A percentile compares a stretch with the other conserved stretches of the same genome.
Conservation (phyloP, 2,888 invertebrate genomes). For the Macrophya annulata region DNA sequence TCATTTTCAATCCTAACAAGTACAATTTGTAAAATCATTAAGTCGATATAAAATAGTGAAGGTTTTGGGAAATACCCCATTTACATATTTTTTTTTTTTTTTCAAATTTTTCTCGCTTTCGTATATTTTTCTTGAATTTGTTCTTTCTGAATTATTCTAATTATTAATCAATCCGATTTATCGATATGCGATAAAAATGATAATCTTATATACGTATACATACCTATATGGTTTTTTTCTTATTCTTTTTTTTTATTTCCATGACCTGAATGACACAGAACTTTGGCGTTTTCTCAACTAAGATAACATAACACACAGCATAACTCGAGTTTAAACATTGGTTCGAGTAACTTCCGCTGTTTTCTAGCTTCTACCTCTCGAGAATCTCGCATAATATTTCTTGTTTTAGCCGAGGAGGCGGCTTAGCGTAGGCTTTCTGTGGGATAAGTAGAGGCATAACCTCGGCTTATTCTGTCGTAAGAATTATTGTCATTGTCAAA, state of each 20-base stretch:
- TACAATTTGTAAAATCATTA: too few relatives aligned
- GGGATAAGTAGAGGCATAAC: slow-evolving; percentile 2
- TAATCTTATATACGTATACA: background rate
- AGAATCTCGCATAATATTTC: background rate
- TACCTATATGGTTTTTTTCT: background rate
- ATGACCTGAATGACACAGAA: slow-evolving; percentile 13
- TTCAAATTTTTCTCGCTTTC: too few relatives aligned
- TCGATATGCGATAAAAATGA: too few relatives aligned
- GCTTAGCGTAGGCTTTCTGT: background rate
- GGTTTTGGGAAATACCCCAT: too few relatives aligned
- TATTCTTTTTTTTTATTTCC: slow-evolving; percentile 33
- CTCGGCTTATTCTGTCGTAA: slow-evolving; percentile 2
- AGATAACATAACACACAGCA: background rate
- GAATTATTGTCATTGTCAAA: background rate
- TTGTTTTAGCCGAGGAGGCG: background rate
- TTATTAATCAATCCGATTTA: too few relatives aligned
- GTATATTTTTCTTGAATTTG: too few relatives aligned
- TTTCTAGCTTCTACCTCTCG: slow-evolving; percentile 1
- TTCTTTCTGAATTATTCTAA: too few relatives aligned
- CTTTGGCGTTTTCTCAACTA: slow-evolving; percentile 37
- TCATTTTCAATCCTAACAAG: too few relatives aligned
- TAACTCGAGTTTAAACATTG: background rate
- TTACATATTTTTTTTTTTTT: too few relatives aligned
- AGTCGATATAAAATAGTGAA: too few relatives aligned
- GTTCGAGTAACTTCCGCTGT: background rate